Evolutionary conservation across 2,797 vertebrate genomes (phyloP).

Genomic region (Xenopus petersii): DNA sequence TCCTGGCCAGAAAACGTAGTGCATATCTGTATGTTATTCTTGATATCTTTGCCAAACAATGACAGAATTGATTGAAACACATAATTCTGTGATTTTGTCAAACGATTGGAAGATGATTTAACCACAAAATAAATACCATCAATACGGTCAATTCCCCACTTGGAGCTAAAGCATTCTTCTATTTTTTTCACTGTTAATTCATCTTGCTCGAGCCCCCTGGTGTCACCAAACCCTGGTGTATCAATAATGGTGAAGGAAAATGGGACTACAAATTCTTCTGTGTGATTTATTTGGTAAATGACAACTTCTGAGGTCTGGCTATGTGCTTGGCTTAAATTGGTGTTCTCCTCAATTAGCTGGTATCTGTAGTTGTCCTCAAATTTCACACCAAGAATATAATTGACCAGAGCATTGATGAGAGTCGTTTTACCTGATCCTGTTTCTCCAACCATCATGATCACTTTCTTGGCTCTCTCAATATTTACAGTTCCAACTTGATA

Average conservation of each 20-base stretch:
- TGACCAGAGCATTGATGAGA: conserved; percentile 38
- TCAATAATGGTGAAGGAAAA: conserved; percentile 52
- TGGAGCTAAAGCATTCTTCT: conserved; percentile 22
- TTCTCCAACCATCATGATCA: conserved; percentile 19
- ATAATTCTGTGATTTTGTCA: conserved; percentile 18
- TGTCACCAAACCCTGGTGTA: conserved; percentile 52
- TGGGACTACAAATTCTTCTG: background rate
- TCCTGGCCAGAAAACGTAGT: conserved; percentile 29
- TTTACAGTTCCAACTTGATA: too few species aligned
- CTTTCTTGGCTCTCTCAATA: background rate
- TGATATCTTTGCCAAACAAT: conserved; percentile 32
- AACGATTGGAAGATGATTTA: conserved; percentile 9
- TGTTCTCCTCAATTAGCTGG: conserved; percentile 24
- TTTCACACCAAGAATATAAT: conserved; percentile 24
- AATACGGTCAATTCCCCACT: background rate
- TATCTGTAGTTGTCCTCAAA: conserved; percentile 29
- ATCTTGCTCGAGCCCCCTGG: background rate
- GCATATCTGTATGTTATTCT: conserved; percentile 14
- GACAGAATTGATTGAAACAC: conserved; percentile 27
- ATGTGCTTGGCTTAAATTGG: conserved; percentile 12
- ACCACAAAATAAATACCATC: conserved; percentile 23
- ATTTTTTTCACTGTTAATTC: background rate
- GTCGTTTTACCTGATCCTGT: conserved; percentile 31
- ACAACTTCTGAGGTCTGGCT: conserved; percentile 9
- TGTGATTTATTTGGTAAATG: background rate